phyloP scores from a whole-genome alignment of 2,797 vertebrate genomes.

The Columba guinea region DNA sequence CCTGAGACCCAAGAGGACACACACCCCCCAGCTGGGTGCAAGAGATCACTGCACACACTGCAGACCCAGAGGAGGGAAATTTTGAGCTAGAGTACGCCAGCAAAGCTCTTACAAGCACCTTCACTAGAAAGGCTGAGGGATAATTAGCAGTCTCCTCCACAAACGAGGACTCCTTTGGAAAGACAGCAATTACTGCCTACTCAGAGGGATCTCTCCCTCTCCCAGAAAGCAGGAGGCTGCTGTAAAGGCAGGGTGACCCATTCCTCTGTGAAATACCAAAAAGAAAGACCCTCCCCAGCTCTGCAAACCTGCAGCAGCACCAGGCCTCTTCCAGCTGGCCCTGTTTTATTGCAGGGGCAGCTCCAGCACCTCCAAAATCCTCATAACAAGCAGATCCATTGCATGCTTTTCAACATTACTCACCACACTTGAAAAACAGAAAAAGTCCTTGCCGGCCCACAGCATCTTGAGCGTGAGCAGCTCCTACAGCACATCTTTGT shows the following conservation, averaged over 20 bases:
- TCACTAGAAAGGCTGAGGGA: slow-evolving; percentile 50
- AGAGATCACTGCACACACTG: not conserved
- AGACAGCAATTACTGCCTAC: slow-evolving; percentile 66
- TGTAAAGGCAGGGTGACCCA: not conserved
- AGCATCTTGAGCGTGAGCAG: not conserved
- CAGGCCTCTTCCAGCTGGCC: not conserved
- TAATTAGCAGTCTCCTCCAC: slow-evolving; percentile 68
- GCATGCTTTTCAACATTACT: not conserved
- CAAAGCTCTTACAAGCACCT: slow-evolving; percentile 5
- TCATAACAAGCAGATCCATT: fast-evolving
- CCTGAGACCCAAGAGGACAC: not conserved
- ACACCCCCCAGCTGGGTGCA: fast-evolving
- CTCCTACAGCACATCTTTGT: not conserved
- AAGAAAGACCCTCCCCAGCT: not conserved
- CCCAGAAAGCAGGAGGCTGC: slow-evolving; percentile 53
- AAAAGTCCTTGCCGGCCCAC: not conserved
- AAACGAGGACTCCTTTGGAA: slow-evolving; percentile 56
- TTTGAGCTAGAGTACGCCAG: not conserved
- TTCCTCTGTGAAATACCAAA: not conserved
- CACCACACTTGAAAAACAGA: not conserved
- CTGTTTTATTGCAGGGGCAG: not conserved
- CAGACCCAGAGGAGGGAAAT: not conserved
- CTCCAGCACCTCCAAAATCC: not conserved
- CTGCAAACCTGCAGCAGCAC: not conserved
- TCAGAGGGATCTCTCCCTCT: slow-evolving; percentile 45